These are phyloP conservation scores for Ceratotherium simum DNA, from an alignment of 2,113 vertebrate genomes.

Conservation along the genomic window DNA sequence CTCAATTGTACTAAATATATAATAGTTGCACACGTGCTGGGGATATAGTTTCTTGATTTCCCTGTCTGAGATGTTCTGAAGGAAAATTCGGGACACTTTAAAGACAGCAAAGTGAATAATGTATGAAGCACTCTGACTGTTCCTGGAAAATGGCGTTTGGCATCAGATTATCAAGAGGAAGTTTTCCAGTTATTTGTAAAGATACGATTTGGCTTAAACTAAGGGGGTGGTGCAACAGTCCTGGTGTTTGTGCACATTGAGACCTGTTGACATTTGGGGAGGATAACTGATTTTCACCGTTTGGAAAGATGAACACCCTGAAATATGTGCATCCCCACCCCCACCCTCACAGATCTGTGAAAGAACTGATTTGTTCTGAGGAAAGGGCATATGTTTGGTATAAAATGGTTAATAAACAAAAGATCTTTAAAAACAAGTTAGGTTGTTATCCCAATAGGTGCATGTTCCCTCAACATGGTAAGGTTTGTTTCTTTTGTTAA, in stretches of 20 bases:
- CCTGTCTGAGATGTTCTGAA: constrained; percentile 69
- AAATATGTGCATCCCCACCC: not conserved
- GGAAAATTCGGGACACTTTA: constrained; percentile 39
- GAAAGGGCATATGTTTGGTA: not conserved
- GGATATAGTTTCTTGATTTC: constrained; percentile 2
- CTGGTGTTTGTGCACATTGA: not conserved
- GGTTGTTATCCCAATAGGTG: not conserved
- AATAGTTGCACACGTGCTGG: not conserved
- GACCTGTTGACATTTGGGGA: not conserved
- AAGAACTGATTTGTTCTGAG: constrained; percentile 38
- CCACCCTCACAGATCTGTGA: not conserved
- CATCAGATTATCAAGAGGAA: not conserved
- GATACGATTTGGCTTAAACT: not conserved
- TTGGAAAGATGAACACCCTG: constrained; percentile 44
- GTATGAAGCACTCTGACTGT: not conserved
- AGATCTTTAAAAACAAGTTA: not conserved
- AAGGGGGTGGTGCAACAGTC: fast-evolving
- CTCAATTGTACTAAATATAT: constrained; percentile 72
- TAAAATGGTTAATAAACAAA: not conserved
- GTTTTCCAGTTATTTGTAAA: constrained; percentile 6
- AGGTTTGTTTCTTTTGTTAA: constrained; percentile 41
- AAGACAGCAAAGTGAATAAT: not conserved
- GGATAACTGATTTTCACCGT: not conserved
- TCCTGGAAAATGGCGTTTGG: not conserved
- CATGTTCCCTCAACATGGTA: not conserved